phyloP scores from a whole-genome alignment of 2,888 invertebrate species.

The Sisyra terminalis region DNA sequence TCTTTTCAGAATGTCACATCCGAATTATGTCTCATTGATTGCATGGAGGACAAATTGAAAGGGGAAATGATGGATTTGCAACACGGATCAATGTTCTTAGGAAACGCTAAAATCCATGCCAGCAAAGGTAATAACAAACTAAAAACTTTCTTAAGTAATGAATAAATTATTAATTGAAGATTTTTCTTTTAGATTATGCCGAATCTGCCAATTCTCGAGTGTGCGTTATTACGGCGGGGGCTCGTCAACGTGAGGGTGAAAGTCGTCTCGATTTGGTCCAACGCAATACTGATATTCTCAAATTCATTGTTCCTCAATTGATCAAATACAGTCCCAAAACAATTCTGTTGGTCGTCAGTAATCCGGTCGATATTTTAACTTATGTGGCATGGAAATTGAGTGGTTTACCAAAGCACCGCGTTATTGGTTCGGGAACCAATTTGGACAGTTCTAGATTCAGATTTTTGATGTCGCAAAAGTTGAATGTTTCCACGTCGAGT shows the following conservation, averaged over 20 bases:
- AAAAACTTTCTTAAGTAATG: neutral
- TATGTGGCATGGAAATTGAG: slow-evolving; percentile 92
- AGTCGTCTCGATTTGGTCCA: slow-evolving; percentile 75
- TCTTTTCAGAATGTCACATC: slow-evolving; percentile 49
- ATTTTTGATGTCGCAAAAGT: slow-evolving; percentile 67
- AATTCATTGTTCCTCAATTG: slow-evolving; percentile 66
- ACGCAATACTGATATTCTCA: slow-evolving; percentile 78
- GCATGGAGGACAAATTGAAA: slow-evolving; percentile 63
- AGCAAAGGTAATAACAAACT: slow-evolving; percentile 22
- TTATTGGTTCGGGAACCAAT: slow-evolving; percentile 87
- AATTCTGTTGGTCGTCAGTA: slow-evolving; percentile 73
- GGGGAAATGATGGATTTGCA: slow-evolving; percentile 87
- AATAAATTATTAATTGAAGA: neutral
- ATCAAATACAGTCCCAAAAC: slow-evolving; percentile 75
- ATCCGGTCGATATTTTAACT: slow-evolving; percentile 85
- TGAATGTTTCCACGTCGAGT: slow-evolving; percentile 66
- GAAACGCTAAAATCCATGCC: slow-evolving; percentile 62
- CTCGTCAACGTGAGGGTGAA: slow-evolving; percentile 80
- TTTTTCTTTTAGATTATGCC: slow-evolving; percentile 41
- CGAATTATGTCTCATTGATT: slow-evolving; percentile 69
- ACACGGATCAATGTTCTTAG: slow-evolving; percentile 72
- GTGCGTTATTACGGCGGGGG: slow-evolving; percentile 83
- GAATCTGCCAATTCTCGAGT: slow-evolving; percentile 64
- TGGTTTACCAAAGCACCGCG: slow-evolving; percentile 70
- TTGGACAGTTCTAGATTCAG: slow-evolving; percentile 84